Percentiles rank a stretch among this genome's conserved stretches.
Evolutionary conservation across 1,140 invertebrate species (phyloP).

Genomic region (Temnothorax nylanderi): DNA sequence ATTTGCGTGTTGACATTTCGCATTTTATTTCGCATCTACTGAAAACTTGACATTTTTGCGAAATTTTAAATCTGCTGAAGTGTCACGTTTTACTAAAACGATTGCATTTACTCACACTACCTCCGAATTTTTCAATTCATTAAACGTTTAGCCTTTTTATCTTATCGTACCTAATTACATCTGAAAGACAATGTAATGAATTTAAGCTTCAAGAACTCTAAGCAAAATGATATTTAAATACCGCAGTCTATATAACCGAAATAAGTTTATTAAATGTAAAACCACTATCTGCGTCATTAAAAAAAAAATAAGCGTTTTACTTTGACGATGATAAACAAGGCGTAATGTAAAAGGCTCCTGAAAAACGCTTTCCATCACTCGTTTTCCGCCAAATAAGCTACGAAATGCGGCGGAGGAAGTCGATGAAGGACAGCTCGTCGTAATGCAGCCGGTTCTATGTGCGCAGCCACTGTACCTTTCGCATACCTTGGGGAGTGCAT

Average conservation of each 20-base stretch:
- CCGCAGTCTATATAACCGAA: background rate
- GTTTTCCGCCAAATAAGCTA: conserved; percentile 16
- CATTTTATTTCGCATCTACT: background rate
- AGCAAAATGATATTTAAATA: background rate
- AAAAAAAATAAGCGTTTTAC: background rate
- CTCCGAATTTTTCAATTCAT: background rate
- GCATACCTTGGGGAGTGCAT: conserved; percentile 9
- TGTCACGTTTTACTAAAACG: background rate
- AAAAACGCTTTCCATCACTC: background rate
- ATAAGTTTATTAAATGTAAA: background rate
- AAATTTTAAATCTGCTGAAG: background rate
- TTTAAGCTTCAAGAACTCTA: background rate
- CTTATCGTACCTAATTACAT: background rate
- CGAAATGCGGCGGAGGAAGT: conserved; percentile 13
- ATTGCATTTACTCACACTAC: background rate
- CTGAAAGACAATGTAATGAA: background rate
- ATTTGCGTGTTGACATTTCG: background rate
- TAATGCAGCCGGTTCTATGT: conserved; percentile 21
- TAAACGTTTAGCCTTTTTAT: background rate
- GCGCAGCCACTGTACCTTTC: conserved; percentile 24
- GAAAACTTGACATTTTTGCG: background rate
- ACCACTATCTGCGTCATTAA: background rate
- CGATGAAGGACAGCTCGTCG: conserved; percentile 11
- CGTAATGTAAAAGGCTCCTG: background rate
- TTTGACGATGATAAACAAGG: background rate